Base-by-base conservation (phyloP, 2,113 vertebrate genomes). In the Epinephelus moara region DNA sequence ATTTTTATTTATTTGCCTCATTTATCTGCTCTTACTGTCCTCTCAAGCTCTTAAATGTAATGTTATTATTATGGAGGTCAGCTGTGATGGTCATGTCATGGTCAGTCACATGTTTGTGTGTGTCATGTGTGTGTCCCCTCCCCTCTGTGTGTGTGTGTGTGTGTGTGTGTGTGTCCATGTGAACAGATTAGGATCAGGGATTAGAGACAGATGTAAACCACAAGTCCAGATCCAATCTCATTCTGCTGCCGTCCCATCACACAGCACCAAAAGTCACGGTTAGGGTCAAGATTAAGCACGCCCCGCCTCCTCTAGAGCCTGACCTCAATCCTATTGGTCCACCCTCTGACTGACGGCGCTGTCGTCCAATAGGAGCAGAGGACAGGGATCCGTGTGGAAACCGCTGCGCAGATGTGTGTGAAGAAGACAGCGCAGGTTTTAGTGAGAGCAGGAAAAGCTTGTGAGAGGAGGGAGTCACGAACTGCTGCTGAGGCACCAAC, bases 181-280 rank as follows among this genome's bases (percentile, higher is more conserved):
- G 85, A 70, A 78, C 3, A 82, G 89, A 91, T 91, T 92, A 87
- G 82, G 62, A 85, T 81, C 50, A 73, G 66, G 55, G 88, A 85
- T 90, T 82, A 91, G 53, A 85, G 75, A 80, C 88, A 91, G 88
- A 89, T 87, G 88, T 75, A 83, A 82, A 91, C 47, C 86, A 89
- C 45, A 71, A 78, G 2, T 70, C 68, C 37, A 67, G 68, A 81
- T 81, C 64, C 69, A 55, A 49, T 82, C 61, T 63, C 50, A 52
- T 49, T 40, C 64, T 21, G 14, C 33, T 27, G 68, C 47, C 66
- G 33, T 66, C 19, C 47, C 69, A 75, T 40, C 71, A 40, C 56
- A 57, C 52, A 61, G 45, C 0, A 77, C 62, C 11, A 57, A 52
- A 82, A 30, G 70, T 84, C 85, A 83, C 60, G 1, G 9, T 47